A percentile compares a stretch with the other conserved stretches of the same genome.
Conservation (phyloP, 2,797 vertebrate genomes). For the Echeneis naucrates region DNA sequence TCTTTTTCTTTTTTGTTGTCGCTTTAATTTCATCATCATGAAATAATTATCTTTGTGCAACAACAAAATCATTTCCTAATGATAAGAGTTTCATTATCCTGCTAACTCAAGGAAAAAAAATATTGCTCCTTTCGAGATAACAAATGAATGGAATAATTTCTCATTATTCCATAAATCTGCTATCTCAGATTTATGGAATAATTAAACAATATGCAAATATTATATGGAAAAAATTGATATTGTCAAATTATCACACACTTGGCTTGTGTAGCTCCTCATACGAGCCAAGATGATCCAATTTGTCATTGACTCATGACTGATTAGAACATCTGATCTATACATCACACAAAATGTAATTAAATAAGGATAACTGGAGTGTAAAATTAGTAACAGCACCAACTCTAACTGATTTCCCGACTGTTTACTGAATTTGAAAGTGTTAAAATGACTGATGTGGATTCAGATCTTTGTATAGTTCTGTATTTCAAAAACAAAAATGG, state of each 20-base stretch:
- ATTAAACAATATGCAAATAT: neutral
- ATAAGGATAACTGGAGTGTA: neutral
- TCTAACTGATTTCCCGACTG: neutral
- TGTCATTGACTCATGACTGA: neutral
- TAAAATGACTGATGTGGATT: neutral
- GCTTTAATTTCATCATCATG: neutral
- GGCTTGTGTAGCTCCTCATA: neutral
- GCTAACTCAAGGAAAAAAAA: constrained; percentile 10
- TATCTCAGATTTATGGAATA: neutral
- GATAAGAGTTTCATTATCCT: constrained; percentile 3
- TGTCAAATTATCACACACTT: neutral
- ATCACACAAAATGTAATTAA: neutral
- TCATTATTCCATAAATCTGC: neutral
- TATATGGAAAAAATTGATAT: neutral
- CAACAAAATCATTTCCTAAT: constrained; percentile 8
- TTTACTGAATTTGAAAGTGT: no score
- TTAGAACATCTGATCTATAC: neutral
- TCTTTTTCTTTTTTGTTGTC: neutral
- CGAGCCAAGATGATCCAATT: neutral
- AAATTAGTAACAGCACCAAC: neutral
- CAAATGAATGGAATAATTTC: constrained; percentile 16
- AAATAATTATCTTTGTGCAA: neutral
- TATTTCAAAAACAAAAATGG: no score
- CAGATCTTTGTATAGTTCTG: no score
- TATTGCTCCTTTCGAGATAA: constrained; percentile 4